Percentiles rank a stretch among this genome's conserved stretches.
phyloP scores from a whole-genome alignment of 2,113 vertebrate species.

The Misgurnus mizolepis region DNA sequence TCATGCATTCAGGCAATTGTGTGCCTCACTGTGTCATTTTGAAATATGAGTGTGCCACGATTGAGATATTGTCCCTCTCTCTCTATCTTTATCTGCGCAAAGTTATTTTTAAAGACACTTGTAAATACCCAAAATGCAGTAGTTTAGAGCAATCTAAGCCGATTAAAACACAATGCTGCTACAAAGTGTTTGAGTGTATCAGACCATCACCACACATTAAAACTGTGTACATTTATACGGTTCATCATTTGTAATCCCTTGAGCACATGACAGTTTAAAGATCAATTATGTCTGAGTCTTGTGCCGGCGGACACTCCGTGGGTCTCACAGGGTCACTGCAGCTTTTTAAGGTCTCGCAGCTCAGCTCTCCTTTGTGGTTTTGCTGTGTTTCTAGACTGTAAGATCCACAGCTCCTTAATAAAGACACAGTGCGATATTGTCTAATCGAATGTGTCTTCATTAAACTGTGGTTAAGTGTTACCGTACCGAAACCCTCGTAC shows the following conservation, averaged over 20 bases:
- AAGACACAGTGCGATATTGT: background rate
- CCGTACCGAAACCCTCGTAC: background rate
- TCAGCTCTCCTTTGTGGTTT: background rate
- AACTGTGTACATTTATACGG: background rate
- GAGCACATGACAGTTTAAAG: background rate
- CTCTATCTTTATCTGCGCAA: background rate
- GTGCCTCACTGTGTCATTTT: conserved; percentile 1
- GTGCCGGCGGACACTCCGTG: background rate
- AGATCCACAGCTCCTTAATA: background rate
- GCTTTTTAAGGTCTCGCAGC: background rate
- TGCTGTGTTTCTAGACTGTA: too few relatives aligned
- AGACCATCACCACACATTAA: background rate
- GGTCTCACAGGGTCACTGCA: background rate
- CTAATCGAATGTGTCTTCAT: background rate
- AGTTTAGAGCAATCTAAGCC: background rate
- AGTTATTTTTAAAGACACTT: conserved; percentile 11
- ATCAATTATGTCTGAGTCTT: background rate
- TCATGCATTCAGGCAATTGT: conserved; percentile 1
- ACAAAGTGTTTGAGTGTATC: background rate
- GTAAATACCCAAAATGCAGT: conserved; percentile 8
- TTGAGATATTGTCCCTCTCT: conserved; percentile 1
- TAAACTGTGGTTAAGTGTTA: background rate
- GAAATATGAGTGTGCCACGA: background rate
- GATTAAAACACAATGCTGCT: background rate
- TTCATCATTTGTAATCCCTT: conserved; percentile 1